These are phyloP conservation scores for Neogale vison DNA, from an alignment of 2,113 vertebrate genomes.

Conservation along the genomic window DNA sequence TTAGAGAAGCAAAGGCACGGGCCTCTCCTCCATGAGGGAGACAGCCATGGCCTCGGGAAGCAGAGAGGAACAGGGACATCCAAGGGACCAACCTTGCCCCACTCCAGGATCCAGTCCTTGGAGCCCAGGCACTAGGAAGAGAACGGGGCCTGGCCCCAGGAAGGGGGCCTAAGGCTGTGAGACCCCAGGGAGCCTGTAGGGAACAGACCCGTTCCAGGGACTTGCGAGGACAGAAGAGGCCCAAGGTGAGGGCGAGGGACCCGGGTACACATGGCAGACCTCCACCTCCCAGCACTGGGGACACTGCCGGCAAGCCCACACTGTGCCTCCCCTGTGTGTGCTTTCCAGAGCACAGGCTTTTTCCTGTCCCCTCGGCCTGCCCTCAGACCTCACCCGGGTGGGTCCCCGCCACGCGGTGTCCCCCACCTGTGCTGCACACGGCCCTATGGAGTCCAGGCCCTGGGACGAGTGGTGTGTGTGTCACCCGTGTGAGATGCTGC, in stretches of 20 bases:
- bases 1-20: background rate
- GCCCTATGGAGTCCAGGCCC: background rate
- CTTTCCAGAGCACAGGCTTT: background rate
- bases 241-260: background rate
- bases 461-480: accelerated
- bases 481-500: background rate
- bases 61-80: background rate
- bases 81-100: background rate
- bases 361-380: background rate
- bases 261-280: background rate
- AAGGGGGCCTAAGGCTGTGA: background rate
- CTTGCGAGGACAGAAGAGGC: background rate
- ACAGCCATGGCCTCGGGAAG: background rate
- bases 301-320: background rate
- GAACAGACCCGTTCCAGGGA: background rate
- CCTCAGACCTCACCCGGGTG: background rate
- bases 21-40: background rate
- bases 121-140: background rate
- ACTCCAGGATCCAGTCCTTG: accelerated
- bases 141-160: background rate
- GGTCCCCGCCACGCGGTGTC: background rate
- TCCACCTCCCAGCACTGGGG: background rate
- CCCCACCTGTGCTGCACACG: accelerated
- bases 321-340: background rate
- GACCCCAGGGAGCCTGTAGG: background rate